Conservation (phyloP, 2,113 vertebrate species). For the Pomatostomus ruficeps region DNA sequence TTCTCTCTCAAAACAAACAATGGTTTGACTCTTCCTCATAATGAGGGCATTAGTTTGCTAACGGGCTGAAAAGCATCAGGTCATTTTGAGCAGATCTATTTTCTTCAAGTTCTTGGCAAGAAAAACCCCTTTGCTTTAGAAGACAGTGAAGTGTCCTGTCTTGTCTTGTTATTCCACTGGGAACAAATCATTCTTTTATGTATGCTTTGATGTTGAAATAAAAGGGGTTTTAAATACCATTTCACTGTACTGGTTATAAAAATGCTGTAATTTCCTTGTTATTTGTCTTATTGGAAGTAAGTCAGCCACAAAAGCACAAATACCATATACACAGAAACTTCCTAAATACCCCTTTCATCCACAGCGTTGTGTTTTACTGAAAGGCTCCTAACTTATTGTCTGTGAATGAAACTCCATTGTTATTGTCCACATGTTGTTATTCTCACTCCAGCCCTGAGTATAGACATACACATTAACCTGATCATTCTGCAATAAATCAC, state of each 20-base stretch:
- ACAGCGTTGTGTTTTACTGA: neutral
- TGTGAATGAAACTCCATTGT: neutral
- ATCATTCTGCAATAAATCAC: neutral
- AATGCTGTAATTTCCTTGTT: conserved; percentile 56
- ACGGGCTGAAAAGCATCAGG: conserved; percentile 23
- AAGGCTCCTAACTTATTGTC: neutral
- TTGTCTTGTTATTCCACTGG: conserved; percentile 37
- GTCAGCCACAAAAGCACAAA: conserved; percentile 40
- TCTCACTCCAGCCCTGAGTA: neutral
- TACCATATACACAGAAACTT: conserved; percentile 36
- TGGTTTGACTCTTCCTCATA: conserved; percentile 3
- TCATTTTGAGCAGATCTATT: conserved; percentile 29
- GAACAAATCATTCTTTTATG: conserved; percentile 61
- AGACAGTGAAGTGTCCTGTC: conserved; percentile 35
- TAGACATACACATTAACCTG: neutral
- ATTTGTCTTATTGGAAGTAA: conserved; percentile 49
- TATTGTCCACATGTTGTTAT: neutral
- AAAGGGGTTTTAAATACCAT: conserved; percentile 35
- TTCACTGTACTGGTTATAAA: conserved; percentile 22
- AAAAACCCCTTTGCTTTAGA: neutral
- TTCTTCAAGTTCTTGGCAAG: conserved; percentile 41
- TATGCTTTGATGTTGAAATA: conserved; percentile 70
- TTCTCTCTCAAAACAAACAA: neutral
- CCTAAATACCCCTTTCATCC: conserved; percentile 47
- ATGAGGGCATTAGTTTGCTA: conserved; percentile 36